Conservation (phyloP, 2,888 invertebrate genomes). For the Omphaloscelis lunosa region DNA sequence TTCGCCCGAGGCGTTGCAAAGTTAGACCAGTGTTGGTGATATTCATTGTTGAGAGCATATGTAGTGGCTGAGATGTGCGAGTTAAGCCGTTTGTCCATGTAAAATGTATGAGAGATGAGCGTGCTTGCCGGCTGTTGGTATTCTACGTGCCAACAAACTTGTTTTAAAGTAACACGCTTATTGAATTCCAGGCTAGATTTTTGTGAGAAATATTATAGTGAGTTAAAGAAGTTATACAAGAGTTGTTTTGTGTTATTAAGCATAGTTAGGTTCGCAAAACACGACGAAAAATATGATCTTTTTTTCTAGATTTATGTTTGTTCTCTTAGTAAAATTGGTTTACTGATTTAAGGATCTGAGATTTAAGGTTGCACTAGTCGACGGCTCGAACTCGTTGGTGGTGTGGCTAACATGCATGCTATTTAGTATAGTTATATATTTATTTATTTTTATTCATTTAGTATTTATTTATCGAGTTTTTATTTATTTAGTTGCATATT, state of each 20-base stretch:
- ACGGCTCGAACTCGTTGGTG: too few species aligned
- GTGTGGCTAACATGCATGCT: too few species aligned
- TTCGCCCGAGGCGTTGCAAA: slow-evolving; percentile 69
- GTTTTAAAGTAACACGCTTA: slow-evolving; percentile 31
- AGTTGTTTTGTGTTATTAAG: background rate
- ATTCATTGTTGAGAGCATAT: slow-evolving; percentile 67
- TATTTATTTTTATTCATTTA: too few species aligned
- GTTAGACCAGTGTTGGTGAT: slow-evolving; percentile 68
- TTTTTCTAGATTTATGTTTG: background rate
- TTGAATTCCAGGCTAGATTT: slow-evolving; percentile 3
- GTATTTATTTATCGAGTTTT: too few species aligned
- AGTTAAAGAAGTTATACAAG: background rate
- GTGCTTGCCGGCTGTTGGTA: slow-evolving; percentile 19
- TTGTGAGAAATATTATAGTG: background rate
- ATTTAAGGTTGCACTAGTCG: too few species aligned
- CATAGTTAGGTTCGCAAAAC: background rate
- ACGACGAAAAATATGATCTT: background rate
- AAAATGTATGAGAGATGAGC: slow-evolving; percentile 57
- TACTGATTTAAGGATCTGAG: too few species aligned
- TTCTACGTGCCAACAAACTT: slow-evolving; percentile 23
- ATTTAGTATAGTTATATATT: too few species aligned
- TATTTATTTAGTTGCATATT: too few species aligned
- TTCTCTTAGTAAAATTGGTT: background rate
- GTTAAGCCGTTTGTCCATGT: slow-evolving; percentile 57
- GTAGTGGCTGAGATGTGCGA: slow-evolving; percentile 50